These are phyloP conservation scores for Eustalomyia histrio DNA, from an alignment of 2,888 invertebrate genomes.

Conservation along the genomic window DNA sequence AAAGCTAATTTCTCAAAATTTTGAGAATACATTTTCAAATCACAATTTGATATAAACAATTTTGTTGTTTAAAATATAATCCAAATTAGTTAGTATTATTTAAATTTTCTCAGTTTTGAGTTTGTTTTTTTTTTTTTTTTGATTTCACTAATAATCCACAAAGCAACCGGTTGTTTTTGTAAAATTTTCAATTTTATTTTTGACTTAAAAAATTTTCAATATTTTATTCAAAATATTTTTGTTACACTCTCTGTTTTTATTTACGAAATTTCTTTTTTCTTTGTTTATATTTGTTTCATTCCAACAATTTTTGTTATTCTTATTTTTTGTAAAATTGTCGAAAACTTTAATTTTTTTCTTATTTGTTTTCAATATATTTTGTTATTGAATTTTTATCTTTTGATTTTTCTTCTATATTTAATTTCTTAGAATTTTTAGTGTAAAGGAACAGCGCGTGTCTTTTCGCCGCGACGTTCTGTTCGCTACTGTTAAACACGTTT, in stretches of 20 bases:
- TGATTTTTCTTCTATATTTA: conserved; percentile 30
- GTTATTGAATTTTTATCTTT: background rate
- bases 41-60: background rate
- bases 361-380: conserved; percentile 23
- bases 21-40: conserved; percentile 20
- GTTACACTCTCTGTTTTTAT: background rate
- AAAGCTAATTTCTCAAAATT: conserved; percentile 40
- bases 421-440: conserved; percentile 12
- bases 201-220: background rate
- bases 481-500: conserved; percentile 74
- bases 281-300: conserved; percentile 21
- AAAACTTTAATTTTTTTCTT: conserved; percentile 36
- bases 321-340: conserved; percentile 34
- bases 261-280: conserved; percentile 31
- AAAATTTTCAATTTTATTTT: background rate
- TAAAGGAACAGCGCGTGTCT: conserved; percentile 76
- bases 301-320: conserved; percentile 4
- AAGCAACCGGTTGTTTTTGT: conserved; percentile 35
- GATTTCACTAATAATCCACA: conserved; percentile 13
- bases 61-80: conserved; percentile 11
- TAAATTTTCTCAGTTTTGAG: background rate
- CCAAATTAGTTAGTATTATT: background rate
- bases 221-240: background rate
- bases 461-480: conserved; percentile 79
- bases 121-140: conserved; percentile 8